These are phyloP conservation scores for Hormaphis cornu DNA, from an alignment of 1,140 invertebrate genomes.

Conservation along the genomic window DNA sequence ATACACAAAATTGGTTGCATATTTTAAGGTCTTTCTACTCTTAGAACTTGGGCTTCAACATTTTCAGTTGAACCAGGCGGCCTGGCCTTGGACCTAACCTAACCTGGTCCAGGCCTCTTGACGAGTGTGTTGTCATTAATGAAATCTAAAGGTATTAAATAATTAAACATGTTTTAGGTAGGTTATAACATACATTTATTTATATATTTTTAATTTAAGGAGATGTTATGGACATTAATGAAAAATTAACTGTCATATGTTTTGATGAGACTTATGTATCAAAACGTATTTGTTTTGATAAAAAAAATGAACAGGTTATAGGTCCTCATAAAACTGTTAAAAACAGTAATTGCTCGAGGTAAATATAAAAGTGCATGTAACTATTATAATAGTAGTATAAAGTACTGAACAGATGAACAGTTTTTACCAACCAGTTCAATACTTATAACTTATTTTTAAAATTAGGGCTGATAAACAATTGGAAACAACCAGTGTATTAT, in stretches of 20 bases:
- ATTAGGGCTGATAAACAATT: neutral
- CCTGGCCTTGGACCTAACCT: too few species aligned
- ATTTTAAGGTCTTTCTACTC: neutral
- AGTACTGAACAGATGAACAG: too few species aligned
- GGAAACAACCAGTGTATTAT: neutral
- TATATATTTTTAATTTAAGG: neutral
- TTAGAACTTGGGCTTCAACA: neutral
- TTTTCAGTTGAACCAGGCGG: neutral
- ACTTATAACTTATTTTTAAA: neutral
- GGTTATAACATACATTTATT: neutral
- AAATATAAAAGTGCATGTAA: neutral
- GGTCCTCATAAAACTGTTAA: neutral
- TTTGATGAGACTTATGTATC: neutral
- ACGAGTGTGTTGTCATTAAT: neutral
- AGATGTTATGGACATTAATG: neutral
- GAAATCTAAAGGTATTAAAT: neutral
- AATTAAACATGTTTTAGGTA: neutral
- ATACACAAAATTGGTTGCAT: neutral
- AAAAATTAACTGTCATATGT: neutral
- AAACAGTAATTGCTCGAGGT: neutral
- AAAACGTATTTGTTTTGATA: neutral
- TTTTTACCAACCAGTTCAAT: too few species aligned
- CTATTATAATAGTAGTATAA: too few species aligned
- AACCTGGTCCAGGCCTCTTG: neutral
- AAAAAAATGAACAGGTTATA: neutral